Base-by-base conservation (phyloP, 2,888 invertebrate genomes). In the Stenotaenia linearis region DNA sequence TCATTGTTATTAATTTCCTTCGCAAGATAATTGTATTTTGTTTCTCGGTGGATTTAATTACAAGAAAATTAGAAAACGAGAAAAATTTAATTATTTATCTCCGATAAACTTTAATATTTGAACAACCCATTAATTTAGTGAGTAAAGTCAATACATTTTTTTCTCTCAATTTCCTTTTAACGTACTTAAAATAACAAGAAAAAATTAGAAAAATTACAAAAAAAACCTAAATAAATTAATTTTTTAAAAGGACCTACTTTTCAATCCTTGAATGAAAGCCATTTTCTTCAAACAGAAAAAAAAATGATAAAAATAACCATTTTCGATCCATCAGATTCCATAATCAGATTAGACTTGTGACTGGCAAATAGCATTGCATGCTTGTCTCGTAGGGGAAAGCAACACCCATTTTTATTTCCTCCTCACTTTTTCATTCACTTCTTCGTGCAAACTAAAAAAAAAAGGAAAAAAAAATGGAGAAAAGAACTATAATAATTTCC, bases 301-400 rank as follows among this genome's bases (percentile, higher is more conserved):
- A 25, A 28, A 69, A 25, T 10, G 9, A 25, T 15, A 69, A 69
- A 69, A 69, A 69, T 28, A 69, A 69, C 69, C 23, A 69, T 69
- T 69, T 69, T 69, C 69, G 69, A 69, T 69, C 69, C 69, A 69
- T 69, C 69, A 69, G 69, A 25, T 28, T 69, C 25, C 28, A 25
- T 69, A 69, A 69, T 69, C 12, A 69, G 69, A 69, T 69, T 69
- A 69, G 69, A 69, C 69, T 69, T 69, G 25, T 69, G 69, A 69
- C 23, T 69, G 28, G 69, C 69, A 69, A 69, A 69, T 69, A 69
- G 23, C 61, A 23, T 61, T 23, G 61, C 61, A 61, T 61, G 61
- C 61, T 23, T 69, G 69, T 69, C 69, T 25, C 25, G 69, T 25
- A 28, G 25, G 69, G 28, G 28, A 69, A 69, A 69, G 69, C 69